Base-by-base conservation (phyloP, 2,888 invertebrate species). In the Leptopilina myrica region DNA sequence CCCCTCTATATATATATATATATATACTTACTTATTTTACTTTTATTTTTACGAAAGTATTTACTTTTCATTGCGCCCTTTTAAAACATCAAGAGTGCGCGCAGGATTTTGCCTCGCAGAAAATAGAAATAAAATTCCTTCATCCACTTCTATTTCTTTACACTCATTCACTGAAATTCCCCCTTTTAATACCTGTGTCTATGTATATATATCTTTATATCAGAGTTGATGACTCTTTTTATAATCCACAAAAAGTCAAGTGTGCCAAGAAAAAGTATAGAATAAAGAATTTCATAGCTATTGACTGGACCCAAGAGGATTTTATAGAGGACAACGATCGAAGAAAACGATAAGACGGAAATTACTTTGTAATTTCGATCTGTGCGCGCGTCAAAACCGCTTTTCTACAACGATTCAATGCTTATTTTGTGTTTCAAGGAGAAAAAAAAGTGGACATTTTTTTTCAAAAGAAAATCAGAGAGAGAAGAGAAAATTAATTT, bases 341-440 rank as follows among this genome's bases (percentile, higher is more conserved):
- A 73, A 73, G 69, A 53, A 73, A 73, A 56, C 73, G 73, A 73
- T 73, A 73, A 56, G 73, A n/a, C 56, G 73, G 73, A 73, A 73
- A 73, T 73, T 73, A 56, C 73, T 26, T 33, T n/a, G 33, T 53
- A 73, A 73, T 73, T 73, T 56, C 33, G 56, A 5, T 14, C 26
- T 49, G 11, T 49, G 49, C 12, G 11, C 49, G 49, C 20, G 15
- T 26, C 33, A 33, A 26, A 56, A 56, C 14, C 40, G 33, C 56
- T 62, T 20, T 62, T 20, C 20, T 73, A 9, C 7, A 73, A 56
- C 9, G 56, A 49, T 53, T 69, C 49, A 26, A 73, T 9, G 1
- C 33, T 33, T 33, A 33, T 33, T 33, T 33, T 33, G 56, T 26
- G 7, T 7, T n/a, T 33, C 5, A n/a, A 56, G 49, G 56, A 33